Evolutionary conservation across 2,113 vertebrate genomes (phyloP).

Genomic region (Notothenia rossii): DNA sequence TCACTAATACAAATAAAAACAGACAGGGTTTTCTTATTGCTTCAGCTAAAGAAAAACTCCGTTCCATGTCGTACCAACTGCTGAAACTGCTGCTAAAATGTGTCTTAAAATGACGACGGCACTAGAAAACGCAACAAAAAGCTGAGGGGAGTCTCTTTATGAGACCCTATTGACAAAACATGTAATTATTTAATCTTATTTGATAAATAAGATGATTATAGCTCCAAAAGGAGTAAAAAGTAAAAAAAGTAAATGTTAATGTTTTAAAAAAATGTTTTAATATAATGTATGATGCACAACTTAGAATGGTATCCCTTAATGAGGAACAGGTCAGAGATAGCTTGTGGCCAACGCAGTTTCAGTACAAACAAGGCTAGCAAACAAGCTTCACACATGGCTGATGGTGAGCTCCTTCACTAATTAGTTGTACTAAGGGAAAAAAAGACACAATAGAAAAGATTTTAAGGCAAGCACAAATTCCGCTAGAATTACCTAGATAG

Average conservation of each 20-base stretch:
- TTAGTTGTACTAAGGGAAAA: conserved; percentile 51
- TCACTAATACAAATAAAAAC: too few relatives aligned
- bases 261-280: too few relatives aligned
- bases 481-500: conserved; percentile 43
- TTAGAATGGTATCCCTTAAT: conserved; percentile 13
- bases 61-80: too few relatives aligned
- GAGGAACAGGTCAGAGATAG: conserved; percentile 5
- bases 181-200: background rate
- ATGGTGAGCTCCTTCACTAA: conserved; percentile 56
- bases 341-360: conserved; percentile 33
- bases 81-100: too few relatives aligned
- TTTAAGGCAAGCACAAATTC: conserved; percentile 54
- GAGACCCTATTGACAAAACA: background rate
- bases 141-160: background rate
- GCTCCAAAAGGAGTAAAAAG: background rate
- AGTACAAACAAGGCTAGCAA: conserved; percentile 47
- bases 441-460: conserved; percentile 44
- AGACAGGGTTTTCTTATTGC: too few relatives aligned
- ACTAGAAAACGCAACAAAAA: background rate
- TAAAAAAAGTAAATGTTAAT: background rate
- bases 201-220: background rate
- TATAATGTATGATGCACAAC: background rate
- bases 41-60: too few relatives aligned
- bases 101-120: too few relatives aligned
- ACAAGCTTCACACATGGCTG: conserved; percentile 54